Conservation (phyloP, 2,888 invertebrate species). For the Philhelius pedissequus region DNA sequence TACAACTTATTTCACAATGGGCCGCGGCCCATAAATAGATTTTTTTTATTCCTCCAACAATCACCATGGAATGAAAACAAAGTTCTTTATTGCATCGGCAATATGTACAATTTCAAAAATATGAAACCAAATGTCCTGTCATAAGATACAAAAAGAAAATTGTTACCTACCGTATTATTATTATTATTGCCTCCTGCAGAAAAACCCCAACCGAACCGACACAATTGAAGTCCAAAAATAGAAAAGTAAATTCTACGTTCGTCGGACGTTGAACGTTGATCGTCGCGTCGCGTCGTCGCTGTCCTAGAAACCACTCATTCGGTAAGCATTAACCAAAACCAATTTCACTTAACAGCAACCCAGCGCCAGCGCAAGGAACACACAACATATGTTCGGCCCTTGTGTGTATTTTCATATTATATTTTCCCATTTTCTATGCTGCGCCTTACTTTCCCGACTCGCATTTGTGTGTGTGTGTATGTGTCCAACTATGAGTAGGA, state of each 20-base stretch:
- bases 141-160: background rate
- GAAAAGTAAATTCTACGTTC: slow-evolving; percentile 5
- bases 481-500: background rate
- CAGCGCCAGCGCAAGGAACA: background rate
- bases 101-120: background rate
- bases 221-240: slow-evolving; percentile 13
- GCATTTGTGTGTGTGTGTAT: background rate
- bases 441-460: background rate
- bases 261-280: no score
- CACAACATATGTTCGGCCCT: background rate
- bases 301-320: background rate
- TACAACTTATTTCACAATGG: no score
- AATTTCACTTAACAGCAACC: background rate
- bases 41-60: background rate
- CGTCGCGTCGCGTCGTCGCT: no score
- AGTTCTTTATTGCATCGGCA: background rate
- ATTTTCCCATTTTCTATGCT: background rate
- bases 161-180: background rate
- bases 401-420: background rate
- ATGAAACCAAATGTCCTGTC: slow-evolving; percentile 27
- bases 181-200: background rate
- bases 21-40: background rate
- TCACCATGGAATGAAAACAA: background rate
- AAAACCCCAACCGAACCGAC: background rate
- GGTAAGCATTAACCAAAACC: slow-evolving; percentile 12